These are phyloP conservation scores for Syrmaticus mikado DNA, from an alignment of 2,113 vertebrate genomes.

Conservation along the genomic window DNA sequence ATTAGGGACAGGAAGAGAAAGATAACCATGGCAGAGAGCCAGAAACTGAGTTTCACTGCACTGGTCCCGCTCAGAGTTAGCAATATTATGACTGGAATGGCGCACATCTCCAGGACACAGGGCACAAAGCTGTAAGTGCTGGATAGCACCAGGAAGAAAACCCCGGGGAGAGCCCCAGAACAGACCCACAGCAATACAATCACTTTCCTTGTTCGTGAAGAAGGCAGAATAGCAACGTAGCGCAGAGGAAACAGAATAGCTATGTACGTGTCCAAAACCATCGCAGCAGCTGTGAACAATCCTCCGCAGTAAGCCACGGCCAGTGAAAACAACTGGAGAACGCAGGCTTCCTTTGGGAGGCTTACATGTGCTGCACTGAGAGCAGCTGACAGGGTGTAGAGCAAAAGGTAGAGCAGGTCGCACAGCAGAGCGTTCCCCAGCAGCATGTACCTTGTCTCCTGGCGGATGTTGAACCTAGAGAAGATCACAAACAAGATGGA, in stretches of 20 bases:
- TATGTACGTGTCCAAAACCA: constrained; percentile 80
- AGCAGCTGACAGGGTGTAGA: constrained; percentile 72
- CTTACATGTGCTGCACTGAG: constrained; percentile 65
- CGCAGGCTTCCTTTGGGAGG: constrained; percentile 73
- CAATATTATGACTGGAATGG: constrained; percentile 73
- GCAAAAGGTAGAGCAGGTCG: constrained; percentile 79
- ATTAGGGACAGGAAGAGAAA: constrained; percentile 78
- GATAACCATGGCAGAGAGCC: constrained; percentile 63
- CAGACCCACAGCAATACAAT: constrained; percentile 70
- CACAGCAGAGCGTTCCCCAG: constrained; percentile 80
- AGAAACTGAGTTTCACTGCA: constrained; percentile 76
- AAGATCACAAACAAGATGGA: constrained; percentile 79
- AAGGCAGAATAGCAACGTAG: constrained; percentile 74
- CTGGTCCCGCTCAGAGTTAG: constrained; percentile 74
- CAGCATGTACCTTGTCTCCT: constrained; percentile 82
- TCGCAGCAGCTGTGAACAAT: constrained; percentile 77
- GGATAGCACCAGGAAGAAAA: constrained; percentile 72
- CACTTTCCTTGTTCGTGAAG: constrained; percentile 68
- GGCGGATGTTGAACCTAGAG: constrained; percentile 71
- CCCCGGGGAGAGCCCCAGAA: constrained; percentile 69
- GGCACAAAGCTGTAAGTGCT: constrained; percentile 61
- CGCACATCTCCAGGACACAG: constrained; percentile 71
- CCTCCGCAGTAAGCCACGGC: constrained; percentile 76
- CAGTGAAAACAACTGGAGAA: constrained; percentile 75
- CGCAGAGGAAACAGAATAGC: constrained; percentile 80